Evolutionary conservation across 2,888 invertebrate genomes (phyloP), one percentile per base, ranked within the genome.

Genomic region (Criorhina ranunculi): DNA sequence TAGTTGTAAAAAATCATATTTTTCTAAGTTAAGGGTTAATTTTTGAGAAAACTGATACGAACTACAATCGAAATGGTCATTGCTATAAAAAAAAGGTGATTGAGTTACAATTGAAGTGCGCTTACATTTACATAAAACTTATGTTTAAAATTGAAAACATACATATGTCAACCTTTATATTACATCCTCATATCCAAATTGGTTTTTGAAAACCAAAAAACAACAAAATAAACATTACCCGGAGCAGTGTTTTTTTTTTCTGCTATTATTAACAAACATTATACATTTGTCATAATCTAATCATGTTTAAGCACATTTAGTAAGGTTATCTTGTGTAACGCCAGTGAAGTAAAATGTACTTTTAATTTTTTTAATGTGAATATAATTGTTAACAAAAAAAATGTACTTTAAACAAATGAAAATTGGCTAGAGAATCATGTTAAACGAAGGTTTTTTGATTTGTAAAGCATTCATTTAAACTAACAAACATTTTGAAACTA

Each of bases 31-130:
- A 40, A 42, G 29, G 17, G 12, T 19, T 5, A 33, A 8, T 29
- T 51, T 11, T 24, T 24, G n/a, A 49, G 78, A 78, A 78, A 78
- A 78, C 78, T 78, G 78, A 78, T 78, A 78, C 78, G 70, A 78
- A 67, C 76, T 66, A 76, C 67, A 77, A 59, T 46, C 7, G 17
- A 44, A 49, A 59, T 31, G 31, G 11, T 40, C 66, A 42, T 37
- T 6, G 9, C 9, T 33, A 19, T 55, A 3, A 35, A 37, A 37
- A 31, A 19, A 19, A 42, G 64, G 42, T 57, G 62, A 44, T 35
- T 55, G 53, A 17, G 31, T 15, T 35, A 64, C 11, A 53, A 9
- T n/a, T 11, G 19, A 55, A 44, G 5, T n/a, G 12, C 8, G 31
- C 15, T 44, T 19, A 69, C 33, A 31, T 42, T 55, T 57, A 57